Conservation (phyloP, 2,797 vertebrate genomes). For the Anomalospiza imberbis region DNA sequence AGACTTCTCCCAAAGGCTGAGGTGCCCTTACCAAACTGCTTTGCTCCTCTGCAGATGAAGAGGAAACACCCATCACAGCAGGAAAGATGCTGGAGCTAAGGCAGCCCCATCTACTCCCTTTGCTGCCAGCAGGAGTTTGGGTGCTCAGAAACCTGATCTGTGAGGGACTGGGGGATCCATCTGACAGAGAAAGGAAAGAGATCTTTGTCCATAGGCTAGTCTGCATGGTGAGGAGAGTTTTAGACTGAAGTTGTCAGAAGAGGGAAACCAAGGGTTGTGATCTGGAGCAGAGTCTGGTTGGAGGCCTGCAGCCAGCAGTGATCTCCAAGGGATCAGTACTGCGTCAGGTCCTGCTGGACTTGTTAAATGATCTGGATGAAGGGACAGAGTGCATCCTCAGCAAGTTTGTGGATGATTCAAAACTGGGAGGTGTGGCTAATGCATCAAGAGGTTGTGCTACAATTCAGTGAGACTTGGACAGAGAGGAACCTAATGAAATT, state of each 20-base stretch:
- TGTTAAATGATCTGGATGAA: not conserved
- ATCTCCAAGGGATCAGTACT: not conserved
- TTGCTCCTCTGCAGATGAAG: not conserved
- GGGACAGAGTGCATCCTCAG: not conserved
- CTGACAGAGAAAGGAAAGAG: not conserved
- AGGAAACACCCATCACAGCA: not conserved
- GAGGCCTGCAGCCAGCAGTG: not conserved
- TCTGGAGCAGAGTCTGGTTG: not conserved
- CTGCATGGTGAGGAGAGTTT: not conserved
- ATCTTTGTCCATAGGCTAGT: accelerated
- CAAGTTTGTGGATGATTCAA: not conserved
- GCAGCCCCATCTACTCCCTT: not conserved
- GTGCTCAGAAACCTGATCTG: not conserved
- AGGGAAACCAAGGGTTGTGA: not conserved
- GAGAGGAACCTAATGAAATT: not conserved
- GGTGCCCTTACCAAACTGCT: not conserved
- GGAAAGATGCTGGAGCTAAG: not conserved
- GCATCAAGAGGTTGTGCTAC: not conserved
- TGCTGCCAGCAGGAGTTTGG: not conserved
- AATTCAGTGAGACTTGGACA: not conserved
- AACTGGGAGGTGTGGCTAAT: not conserved
- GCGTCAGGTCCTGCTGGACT: not conserved
- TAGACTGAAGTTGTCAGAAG: not conserved
- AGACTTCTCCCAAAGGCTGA: not conserved
- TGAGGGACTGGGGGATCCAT: no score